phyloP scores from a whole-genome alignment of 2,797 vertebrate genomes.

The Octomys mimax region DNA sequence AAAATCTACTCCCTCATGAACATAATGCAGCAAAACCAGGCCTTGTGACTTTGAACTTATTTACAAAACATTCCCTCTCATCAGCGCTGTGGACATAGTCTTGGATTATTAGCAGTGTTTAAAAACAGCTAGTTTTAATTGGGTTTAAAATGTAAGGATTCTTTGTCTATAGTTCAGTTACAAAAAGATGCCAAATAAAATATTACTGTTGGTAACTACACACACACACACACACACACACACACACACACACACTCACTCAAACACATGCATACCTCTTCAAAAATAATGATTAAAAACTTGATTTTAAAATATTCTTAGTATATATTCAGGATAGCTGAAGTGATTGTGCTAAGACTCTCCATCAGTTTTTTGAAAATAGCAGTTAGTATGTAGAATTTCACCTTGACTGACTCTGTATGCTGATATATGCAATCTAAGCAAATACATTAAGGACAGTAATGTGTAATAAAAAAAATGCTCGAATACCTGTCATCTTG shows the following conservation, averaged over 20 bases:
- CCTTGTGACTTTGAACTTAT: background rate
- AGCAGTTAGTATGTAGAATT: too few relatives aligned
- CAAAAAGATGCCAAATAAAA: background rate
- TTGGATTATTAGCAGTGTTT: background rate
- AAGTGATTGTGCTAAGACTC: too few relatives aligned
- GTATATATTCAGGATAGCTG: too few relatives aligned
- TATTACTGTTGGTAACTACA: background rate
- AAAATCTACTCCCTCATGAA: background rate
- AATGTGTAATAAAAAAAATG: too few relatives aligned
- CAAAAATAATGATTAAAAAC: background rate
- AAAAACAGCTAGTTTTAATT: background rate
- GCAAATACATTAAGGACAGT: too few relatives aligned
- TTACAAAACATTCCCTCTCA: background rate
- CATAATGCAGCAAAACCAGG: background rate
- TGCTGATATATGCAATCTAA: too few relatives aligned
- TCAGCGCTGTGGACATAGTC: background rate
- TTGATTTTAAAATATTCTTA: background rate
- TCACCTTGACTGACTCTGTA: too few relatives aligned
- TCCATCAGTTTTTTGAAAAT: too few relatives aligned
- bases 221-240: too few relatives aligned
- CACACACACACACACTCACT: too few relatives aligned
- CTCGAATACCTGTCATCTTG: too few relatives aligned
- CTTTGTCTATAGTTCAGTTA: background rate
- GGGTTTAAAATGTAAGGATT: background rate
- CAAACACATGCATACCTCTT: background rate